Evolutionary conservation across 2,888 invertebrate species (phyloP).

Genomic region (Blera fallax): DNA sequence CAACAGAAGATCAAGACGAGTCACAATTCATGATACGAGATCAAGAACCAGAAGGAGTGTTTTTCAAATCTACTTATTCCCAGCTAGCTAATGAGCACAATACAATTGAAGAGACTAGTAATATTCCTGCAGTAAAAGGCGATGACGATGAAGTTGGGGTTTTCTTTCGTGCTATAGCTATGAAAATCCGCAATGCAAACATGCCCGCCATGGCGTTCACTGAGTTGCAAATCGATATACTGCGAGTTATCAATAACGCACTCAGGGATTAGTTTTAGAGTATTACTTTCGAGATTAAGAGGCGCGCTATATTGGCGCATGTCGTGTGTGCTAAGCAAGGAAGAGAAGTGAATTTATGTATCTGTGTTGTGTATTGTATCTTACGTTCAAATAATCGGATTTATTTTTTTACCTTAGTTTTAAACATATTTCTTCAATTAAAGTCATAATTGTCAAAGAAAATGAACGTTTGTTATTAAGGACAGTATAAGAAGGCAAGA

Average conservation of each 20-base stretch:
- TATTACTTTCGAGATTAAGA: neutral
- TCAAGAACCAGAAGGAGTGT: conserved; percentile 39
- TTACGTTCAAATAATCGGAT: neutral
- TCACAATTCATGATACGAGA: neutral
- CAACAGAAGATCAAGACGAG: neutral
- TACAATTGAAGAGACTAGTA: neutral
- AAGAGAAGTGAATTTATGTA: neutral
- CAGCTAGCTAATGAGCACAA: neutral
- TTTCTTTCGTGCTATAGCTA: conserved; percentile 79
- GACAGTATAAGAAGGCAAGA: no score
- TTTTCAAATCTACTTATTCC: conserved; percentile 55
- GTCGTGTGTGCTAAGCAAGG: neutral
- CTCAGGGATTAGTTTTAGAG: conserved; percentile 75
- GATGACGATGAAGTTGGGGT: conserved; percentile 80
- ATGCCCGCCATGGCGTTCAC: conserved; percentile 79
- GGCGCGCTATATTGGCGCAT: neutral
- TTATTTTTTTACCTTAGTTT: neutral
- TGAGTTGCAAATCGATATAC: conserved; percentile 79
- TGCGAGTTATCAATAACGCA: conserved; percentile 78
- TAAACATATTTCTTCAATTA: neutral
- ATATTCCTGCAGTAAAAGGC: neutral
- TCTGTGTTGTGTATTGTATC: neutral
- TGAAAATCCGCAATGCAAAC: conserved; percentile 79
- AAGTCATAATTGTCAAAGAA: neutral
- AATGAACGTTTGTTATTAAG: no score